Percentiles rank a stretch among this genome's conserved stretches.
phyloP scores from a whole-genome alignment of 2,888 invertebrate genomes.

The Drosophila mercatorum region DNA sequence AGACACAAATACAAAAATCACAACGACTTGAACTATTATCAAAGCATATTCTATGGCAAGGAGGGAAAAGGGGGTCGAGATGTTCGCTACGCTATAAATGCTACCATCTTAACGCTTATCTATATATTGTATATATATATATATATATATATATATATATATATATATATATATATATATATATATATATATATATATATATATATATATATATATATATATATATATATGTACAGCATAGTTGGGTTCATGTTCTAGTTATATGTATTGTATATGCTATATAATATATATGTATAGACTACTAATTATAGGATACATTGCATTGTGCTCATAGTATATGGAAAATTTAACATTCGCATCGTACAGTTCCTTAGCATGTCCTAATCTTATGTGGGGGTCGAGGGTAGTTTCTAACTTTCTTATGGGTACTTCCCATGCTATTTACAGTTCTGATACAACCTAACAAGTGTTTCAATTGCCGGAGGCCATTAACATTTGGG shows the following conservation, averaged over 20 bases:
- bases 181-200: slow-evolving; percentile 35
- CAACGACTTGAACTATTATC: slow-evolving; percentile 65
- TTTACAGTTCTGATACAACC: slow-evolving; percentile 78
- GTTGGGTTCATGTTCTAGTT: slow-evolving; percentile 41
- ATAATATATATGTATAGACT: slow-evolving; percentile 56
- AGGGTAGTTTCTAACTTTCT: slow-evolving; percentile 2
- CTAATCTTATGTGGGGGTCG: neutral
- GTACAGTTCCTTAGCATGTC: slow-evolving; percentile 36
- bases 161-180: slow-evolving; percentile 14
- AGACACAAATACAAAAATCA: slow-evolving; percentile 48
- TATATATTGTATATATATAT: slow-evolving; percentile 24
- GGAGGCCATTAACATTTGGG: slow-evolving; percentile 47
- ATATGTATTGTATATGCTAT: slow-evolving; percentile 40
- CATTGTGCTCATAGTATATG: slow-evolving; percentile 80
- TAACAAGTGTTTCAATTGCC: slow-evolving; percentile 67
- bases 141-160: slow-evolving; percentile 24
- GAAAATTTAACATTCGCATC: slow-evolving; percentile 66
- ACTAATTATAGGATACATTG: slow-evolving; percentile 82
- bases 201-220: slow-evolving; percentile 50
- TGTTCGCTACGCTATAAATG: slow-evolving; percentile 27
- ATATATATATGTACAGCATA: slow-evolving; percentile 46
- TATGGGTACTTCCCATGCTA: slow-evolving; percentile 46
- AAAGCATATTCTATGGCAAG: slow-evolving; percentile 50
- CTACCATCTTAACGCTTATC: slow-evolving; percentile 35
- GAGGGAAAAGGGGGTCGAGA: slow-evolving; percentile 30